Base-by-base conservation (phyloP, 2,888 invertebrate species). In the Anarsia innoxiella region DNA sequence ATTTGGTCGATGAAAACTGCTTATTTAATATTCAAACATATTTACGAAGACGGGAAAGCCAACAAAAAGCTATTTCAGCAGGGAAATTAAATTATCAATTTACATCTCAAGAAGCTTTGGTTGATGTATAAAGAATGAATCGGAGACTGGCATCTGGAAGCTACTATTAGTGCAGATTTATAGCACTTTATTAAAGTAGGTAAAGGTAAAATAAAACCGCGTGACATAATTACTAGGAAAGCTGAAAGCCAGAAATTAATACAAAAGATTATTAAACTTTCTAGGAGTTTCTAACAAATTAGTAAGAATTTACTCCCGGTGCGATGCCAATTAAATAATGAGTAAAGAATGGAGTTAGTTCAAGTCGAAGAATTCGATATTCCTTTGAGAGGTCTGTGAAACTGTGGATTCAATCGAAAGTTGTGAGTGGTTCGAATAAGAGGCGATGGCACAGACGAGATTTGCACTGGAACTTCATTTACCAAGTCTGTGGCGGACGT, bases 381-480 rank as follows among this genome's bases (percentile, higher is more conserved):
- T 28, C 11, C 12, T 12, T 12, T 28, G 28, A 12, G 5, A 3
- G 4, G 5, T 28, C 13, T 28, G 28, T 12, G 12, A 12, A n/a
- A n/a, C n/a, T n/a, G n/a, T n/a, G n/a, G n/a, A 28, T 28, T 12
- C 12, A 12, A 28, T 28, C 5, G 28, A 11, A 6, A 31, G 15
- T 31, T 14, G 23, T 11, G 34, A 26, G 13, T 14, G 29, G 19
- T 15, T 15, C 9, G 29, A 29, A 6, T 10, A 27, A 27, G 34
- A 34, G 31, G 34, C 36, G 34, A 30, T 29, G 34, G 45, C 41
- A 36, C 30, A 19, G 38, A 26, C 15, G 36, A 39, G 36, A 53
- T 55, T 56, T 56, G 51, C 50, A 53, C 26, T 50, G 46, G 49
- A 53, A 52, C 50, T 51, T 51, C 55, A 59, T 56, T 53, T 49